Evolutionary conservation across 2,113 vertebrate genomes (phyloP).

Genomic region (Seriola rivoliana): DNA sequence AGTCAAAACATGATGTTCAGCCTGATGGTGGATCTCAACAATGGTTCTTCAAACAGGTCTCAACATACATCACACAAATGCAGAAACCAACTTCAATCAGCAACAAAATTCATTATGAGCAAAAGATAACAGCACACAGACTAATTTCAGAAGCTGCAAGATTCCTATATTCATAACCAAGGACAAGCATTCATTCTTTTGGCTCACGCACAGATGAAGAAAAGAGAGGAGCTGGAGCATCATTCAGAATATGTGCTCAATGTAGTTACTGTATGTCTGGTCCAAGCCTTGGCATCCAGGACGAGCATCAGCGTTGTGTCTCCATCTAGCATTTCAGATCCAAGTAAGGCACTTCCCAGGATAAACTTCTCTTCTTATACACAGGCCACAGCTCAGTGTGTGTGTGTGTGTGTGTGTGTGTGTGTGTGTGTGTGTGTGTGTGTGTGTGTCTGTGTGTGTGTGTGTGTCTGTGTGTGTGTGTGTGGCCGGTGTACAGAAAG

Average conservation of each 20-base stretch:
- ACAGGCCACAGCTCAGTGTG: slow-evolving; percentile 33
- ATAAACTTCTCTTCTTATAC: slow-evolving; percentile 74
- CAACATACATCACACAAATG: slow-evolving; percentile 10
- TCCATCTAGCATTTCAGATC: slow-evolving; percentile 51
- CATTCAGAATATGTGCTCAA: slow-evolving; percentile 24
- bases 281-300: slow-evolving; percentile 24
- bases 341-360: slow-evolving; percentile 48
- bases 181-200: slow-evolving; percentile 2
- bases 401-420: slow-evolving; percentile 23
- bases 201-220: slow-evolving; percentile 47
- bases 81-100: slow-evolving; percentile 17
- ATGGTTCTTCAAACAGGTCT: slow-evolving; percentile 16
- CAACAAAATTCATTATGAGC: slow-evolving; percentile 12
- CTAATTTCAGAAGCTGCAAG: slow-evolving; percentile 12
- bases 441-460: slow-evolving; percentile 21
- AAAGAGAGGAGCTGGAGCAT: not conserved
- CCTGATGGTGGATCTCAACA: not conserved
- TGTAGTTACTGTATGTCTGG: slow-evolving; percentile 8
- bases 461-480: not conserved
- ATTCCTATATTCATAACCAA: slow-evolving; percentile 17
- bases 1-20: slow-evolving; percentile 20
- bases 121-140: slow-evolving; percentile 9
- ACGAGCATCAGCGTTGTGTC: slow-evolving; percentile 21
- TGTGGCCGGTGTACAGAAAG: slow-evolving; percentile 36
- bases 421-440: slow-evolving; percentile 16